Base-by-base conservation (phyloP, 1,140 invertebrate species). In the Anastatus disparis region DNA sequence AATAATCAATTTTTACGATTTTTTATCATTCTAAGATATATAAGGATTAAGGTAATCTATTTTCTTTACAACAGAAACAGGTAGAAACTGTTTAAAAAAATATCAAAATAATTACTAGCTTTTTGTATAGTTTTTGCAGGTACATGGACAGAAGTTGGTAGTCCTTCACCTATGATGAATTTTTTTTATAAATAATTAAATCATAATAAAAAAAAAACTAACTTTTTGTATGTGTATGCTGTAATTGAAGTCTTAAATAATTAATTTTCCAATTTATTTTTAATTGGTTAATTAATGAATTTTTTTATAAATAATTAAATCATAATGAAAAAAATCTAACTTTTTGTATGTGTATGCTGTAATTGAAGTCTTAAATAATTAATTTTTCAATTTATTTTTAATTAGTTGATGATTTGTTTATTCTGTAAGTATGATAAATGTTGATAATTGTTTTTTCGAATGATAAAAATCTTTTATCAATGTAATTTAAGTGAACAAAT, bases 41-140 rank as follows among this genome's bases (percentile, higher is more conserved):
- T 17, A 40, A 22, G 13, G 7, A 29, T 44, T 44, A 42, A 46
- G 29, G 29, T 15, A 62, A 2, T 1, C n/a, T 15, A 48, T 31
- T 46, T 48, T 22, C 17, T 2, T 42, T 26, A 29, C n/a, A n/a
- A 29, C 24, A 65, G 44, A 56, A 56, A 44, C 8, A 44, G 40
- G 44, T 15, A 56, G 24, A 24, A 58, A 65, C 42, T 56, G 15
- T 50, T 58, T 44, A 63, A 74, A 71, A 74, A 72, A 66, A 71
- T 58, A 48, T 76, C 56, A 76, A 80, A 80, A 82, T 72, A 78
- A 82, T 86, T 87, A 87, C 84, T 80, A 83, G 80, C 63, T 74
- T 81, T 81, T 75, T 77, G 75, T 76, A 83, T 74, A 74, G 77
- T 61, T 76, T 81, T 83, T 73, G 77, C 75, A 72, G 79, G 77